Conservation (phyloP, 1,140 invertebrate species). For the Tetraneura akinire region DNA sequence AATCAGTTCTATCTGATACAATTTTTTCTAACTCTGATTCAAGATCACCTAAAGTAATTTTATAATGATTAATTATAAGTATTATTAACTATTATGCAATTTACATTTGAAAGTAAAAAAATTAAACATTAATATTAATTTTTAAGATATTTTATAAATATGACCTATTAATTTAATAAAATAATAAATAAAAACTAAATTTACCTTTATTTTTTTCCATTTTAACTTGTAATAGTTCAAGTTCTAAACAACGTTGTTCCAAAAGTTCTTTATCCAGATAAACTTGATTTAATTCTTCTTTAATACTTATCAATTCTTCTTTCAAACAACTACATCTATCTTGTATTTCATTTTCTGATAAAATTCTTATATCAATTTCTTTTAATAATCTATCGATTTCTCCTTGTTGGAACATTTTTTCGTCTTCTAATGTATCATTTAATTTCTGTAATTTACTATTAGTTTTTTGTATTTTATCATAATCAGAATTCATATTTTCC, state of each 20-base stretch:
- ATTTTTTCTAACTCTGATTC: constrained; percentile 75
- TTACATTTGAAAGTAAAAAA: no score
- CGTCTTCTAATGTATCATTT: constrained; percentile 71
- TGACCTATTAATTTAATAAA: not conserved
- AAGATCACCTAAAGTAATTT: constrained; percentile 64
- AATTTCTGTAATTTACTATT: constrained; percentile 73
- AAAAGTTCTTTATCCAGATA: constrained; percentile 72
- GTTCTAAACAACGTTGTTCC: constrained; percentile 77
- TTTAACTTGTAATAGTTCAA: constrained; percentile 69
- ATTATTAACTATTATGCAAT: no score
- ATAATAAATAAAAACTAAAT: constrained; percentile 50
- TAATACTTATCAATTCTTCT: constrained; percentile 71
- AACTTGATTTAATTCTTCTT: constrained; percentile 75
- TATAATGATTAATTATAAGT: constrained; percentile 14
- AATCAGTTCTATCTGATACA: constrained; percentile 70
- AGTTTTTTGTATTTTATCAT: constrained; percentile 74
- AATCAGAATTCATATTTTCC: constrained; percentile 72
- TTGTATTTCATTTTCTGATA: constrained; percentile 66
- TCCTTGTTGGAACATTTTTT: constrained; percentile 72
- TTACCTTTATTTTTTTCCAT: constrained; percentile 77
- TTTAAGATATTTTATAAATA: not conserved
- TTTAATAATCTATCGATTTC: constrained; percentile 72
- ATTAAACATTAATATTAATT: no score
- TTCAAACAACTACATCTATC: constrained; percentile 74
- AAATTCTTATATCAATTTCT: constrained; percentile 67